Percentiles rank a stretch among this genome's conserved stretches.
Conservation (phyloP, 2,113 vertebrate species). For the Pluvianellus socialis region DNA sequence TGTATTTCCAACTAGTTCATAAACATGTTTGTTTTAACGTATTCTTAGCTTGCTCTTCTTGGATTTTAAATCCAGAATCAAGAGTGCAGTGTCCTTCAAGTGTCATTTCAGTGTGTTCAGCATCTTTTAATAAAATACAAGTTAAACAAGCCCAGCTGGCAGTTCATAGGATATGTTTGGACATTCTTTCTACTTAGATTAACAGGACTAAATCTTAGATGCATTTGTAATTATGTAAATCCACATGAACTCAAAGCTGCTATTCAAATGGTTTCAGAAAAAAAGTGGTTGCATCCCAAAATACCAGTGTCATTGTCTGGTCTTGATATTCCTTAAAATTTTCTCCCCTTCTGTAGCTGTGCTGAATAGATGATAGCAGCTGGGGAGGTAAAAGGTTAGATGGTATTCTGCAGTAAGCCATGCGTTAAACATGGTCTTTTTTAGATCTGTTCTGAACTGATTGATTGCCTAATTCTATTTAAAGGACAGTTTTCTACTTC, state of each 20-base stretch:
- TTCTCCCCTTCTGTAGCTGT: not conserved
- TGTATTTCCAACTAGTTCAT: constrained; percentile 26
- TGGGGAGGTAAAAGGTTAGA: not conserved
- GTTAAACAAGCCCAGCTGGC: constrained; percentile 51
- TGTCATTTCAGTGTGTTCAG: constrained; percentile 28
- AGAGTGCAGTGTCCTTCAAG: constrained; percentile 26
- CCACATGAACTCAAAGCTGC: not conserved
- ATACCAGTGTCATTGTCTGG: not conserved
- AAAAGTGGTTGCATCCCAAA: not conserved
- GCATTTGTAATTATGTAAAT: not conserved
- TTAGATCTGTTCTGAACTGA: not conserved
- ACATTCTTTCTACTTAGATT: constrained; percentile 37
- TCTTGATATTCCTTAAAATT: not conserved
- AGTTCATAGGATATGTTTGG: constrained; percentile 23
- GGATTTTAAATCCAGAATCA: constrained; percentile 53
- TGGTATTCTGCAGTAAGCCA: not conserved
- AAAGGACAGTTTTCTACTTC: not conserved
- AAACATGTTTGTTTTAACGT: constrained; percentile 32
- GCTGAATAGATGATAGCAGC: not conserved
- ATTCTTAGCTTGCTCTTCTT: constrained; percentile 28
- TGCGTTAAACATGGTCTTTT: not conserved
- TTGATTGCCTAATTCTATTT: not conserved
- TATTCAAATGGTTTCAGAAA: not conserved
- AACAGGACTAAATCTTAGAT: not conserved
- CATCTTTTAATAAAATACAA: constrained; percentile 29